Base-by-base conservation (phyloP, 2,888 invertebrate genomes). In the Chrysolina oricalcia region DNA sequence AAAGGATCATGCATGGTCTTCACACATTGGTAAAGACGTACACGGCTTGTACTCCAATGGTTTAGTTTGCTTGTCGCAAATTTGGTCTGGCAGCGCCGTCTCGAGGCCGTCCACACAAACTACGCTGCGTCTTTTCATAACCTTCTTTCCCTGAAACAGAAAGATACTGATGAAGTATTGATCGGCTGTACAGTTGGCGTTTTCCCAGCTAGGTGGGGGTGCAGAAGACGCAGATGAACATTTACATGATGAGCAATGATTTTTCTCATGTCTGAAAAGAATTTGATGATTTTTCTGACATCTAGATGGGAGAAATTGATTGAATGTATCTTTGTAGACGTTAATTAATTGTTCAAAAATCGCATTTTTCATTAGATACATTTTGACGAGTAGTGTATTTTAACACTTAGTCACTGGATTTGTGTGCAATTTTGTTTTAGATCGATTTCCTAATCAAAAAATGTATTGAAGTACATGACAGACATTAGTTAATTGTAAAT, bases 51-150 rank as follows among this genome's bases (percentile, higher is more conserved):
- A 89, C 85, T 93, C 93, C 17, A 90, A 89, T 0, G 97, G 97
- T 84, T 93, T 93, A 4, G 89, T 90, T 65, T 91, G 88, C 15
- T 89, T 88, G 78, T 93, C 92, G 87, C 97, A 97, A 74, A 93
- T 92, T 6, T 91, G 89, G 85, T 96, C 96, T 6, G 93, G 92
- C 59, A 96, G 90, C 4, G 96, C 95, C 86, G 95, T 92, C 81
- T 95, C 94, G 81, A 92, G 91, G 84, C 93, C 92, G 84, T 94
- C 93, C n/a, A 94, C 93, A 86, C 95, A 95, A 91, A 94, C 93
- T 2, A 95, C 92, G 80, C 92, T 92, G 76, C 95, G 90, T 59
- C 91, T 90, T 73, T 93, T 92, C 76, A 91, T 90, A 15, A 92
- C 92, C 78, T 91, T 90, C 72, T 91, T 89, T n/a, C 90, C 91